These are phyloP conservation scores for Eulemur mongoz DNA, from an alignment of 2,797 vertebrate genomes.

Conservation along the genomic window DNA sequence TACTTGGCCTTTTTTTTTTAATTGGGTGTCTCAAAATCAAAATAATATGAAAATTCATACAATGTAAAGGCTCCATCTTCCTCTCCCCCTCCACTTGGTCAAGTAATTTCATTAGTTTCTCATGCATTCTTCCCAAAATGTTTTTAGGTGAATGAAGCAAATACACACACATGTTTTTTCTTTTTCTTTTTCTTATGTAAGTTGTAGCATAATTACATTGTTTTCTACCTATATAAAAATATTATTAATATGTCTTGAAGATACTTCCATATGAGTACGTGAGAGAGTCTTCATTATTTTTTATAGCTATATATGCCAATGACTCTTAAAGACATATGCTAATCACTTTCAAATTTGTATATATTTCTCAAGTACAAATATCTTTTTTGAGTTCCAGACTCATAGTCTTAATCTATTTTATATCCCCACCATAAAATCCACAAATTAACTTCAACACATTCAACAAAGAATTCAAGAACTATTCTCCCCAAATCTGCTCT, in stretches of 20 bases:
- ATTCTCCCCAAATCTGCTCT: background rate
- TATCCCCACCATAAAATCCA: background rate
- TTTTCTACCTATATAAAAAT: background rate
- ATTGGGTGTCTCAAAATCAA: background rate
- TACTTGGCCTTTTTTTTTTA: background rate
- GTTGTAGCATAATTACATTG: background rate
- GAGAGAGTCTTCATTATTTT: constrained; percentile 16
- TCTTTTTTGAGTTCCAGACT: background rate
- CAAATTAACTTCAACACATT: background rate
- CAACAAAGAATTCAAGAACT: background rate
- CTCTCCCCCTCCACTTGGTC: background rate
- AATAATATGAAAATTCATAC: background rate
- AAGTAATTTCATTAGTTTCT: background rate
- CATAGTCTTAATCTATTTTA: background rate
- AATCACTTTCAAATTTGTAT: background rate
- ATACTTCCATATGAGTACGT: background rate
- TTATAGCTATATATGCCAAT: background rate
- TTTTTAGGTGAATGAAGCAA: background rate
- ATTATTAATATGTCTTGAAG: background rate
- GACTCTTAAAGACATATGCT: background rate
- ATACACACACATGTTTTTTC: background rate
- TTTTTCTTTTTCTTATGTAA: constrained; percentile 12
- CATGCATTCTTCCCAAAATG: background rate
- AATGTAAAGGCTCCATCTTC: background rate
- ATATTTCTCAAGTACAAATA: background rate